Percentiles rank a stretch among this genome's conserved stretches.
Evolutionary conservation across 2,888 invertebrate species (phyloP).

Genomic region (Agrotis exclamationis): DNA sequence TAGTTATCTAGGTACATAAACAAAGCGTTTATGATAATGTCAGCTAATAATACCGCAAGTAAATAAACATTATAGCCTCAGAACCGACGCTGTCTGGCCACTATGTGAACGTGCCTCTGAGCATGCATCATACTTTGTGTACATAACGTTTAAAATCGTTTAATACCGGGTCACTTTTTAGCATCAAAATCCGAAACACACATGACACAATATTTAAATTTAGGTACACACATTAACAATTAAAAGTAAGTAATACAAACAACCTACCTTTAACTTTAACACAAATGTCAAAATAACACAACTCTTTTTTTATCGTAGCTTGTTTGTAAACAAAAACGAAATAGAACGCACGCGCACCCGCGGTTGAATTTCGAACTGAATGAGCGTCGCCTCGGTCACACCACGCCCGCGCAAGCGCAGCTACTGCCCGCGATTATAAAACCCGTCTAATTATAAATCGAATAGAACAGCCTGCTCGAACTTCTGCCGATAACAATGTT

Average conservation of each 20-base stretch:
- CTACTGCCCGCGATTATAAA: conserved; percentile 46
- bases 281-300: conserved; percentile 29
- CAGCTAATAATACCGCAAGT: not conserved
- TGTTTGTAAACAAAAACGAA: conserved; percentile 73
- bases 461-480: conserved; percentile 36
- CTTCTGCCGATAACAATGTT: conserved; percentile 58
- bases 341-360: conserved; percentile 61
- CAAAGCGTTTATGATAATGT: conserved; percentile 5
- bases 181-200: conserved; percentile 19
- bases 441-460: conserved; percentile 70
- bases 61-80: conserved; percentile 8
- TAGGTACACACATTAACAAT: not conserved
- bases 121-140: conserved; percentile 15
- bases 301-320: conserved; percentile 23
- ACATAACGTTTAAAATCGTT: conserved; percentile 26
- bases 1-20: not conserved
- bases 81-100: conserved; percentile 5
- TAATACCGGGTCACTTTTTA: conserved; percentile 34
- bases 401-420: conserved; percentile 62
- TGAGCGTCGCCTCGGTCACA: conserved; percentile 46
- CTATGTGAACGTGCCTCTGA: not conserved
- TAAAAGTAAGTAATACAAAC: not conserved
- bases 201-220: conserved; percentile 18
- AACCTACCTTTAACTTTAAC: conserved; percentile 52
- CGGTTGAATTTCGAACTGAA: conserved; percentile 43